phyloP scores from a whole-genome alignment of 30 jellyfish, hydroid and myxozoan species.

The Sanderia malayensis region DNA sequence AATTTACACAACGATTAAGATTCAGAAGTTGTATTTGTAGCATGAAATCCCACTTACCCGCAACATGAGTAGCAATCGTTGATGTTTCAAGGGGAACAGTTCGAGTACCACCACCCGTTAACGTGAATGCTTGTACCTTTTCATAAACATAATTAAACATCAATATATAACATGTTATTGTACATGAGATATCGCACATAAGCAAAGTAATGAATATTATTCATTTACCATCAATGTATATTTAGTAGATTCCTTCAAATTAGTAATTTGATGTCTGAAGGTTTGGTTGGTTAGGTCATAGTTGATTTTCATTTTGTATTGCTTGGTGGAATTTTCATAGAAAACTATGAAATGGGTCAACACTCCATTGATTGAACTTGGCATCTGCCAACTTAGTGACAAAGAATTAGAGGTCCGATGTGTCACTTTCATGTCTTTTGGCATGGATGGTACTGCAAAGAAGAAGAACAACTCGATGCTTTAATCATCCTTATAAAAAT shows the following conservation, averaged over 20 bases:
- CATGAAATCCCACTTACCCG: neutral
- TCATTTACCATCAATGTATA: slow-evolving; percentile 58
- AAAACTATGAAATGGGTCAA: slow-evolving; percentile 51
- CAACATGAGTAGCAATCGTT: slow-evolving; percentile 12
- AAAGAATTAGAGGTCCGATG: slow-evolving; percentile 27
- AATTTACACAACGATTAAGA: neutral
- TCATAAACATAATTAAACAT: too few relatives aligned
- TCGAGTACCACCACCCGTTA: slow-evolving; percentile 51
- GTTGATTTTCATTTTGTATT: slow-evolving; percentile 24
- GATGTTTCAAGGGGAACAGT: slow-evolving; percentile 26
- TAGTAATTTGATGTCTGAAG: slow-evolving; percentile 11
- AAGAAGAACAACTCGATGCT: too few relatives aligned
- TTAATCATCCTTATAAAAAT: too few relatives aligned
- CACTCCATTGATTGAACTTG: slow-evolving; percentile 59
- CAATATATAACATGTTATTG: too few relatives aligned
- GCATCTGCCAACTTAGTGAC: slow-evolving; percentile 74
- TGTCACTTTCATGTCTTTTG: slow-evolving; percentile 41
- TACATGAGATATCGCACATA: too few relatives aligned
- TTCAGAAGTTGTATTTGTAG: neutral
- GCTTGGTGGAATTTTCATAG: slow-evolving; percentile 54
- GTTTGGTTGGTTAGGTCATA: slow-evolving; percentile 43
- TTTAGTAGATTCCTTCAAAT: slow-evolving; percentile 33
- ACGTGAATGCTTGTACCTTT: slow-evolving; percentile 60
- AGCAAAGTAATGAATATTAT: too few relatives aligned
- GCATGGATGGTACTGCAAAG: slow-evolving; percentile 57